phyloP scores from a whole-genome alignment of 1,140 invertebrate genomes.

The Papilio polytes region DNA sequence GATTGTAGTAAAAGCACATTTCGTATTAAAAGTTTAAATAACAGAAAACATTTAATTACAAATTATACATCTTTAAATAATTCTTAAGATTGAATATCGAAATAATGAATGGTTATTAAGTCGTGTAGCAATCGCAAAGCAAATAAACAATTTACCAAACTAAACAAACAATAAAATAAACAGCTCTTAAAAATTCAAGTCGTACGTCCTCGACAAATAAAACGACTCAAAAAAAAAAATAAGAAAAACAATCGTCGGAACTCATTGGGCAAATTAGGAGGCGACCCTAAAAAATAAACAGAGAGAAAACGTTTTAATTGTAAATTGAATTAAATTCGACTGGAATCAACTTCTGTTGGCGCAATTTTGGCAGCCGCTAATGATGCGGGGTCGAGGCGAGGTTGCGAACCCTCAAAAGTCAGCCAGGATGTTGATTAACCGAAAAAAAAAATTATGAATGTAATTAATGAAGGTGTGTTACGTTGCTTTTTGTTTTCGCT shows the following conservation, averaged over 20 bases:
- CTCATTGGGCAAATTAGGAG: constrained; percentile 58
- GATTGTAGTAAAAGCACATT: not conserved
- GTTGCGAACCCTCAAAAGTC: constrained; percentile 53
- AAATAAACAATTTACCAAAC: constrained; percentile 27
- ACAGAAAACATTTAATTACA: not conserved
- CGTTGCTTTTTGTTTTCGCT: constrained; percentile 49
- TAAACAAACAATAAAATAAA: constrained; percentile 38
- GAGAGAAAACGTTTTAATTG: constrained; percentile 68
- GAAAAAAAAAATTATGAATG: constrained; percentile 59
- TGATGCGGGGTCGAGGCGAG: constrained; percentile 55
- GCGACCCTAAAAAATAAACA: constrained; percentile 64
- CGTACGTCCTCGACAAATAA: constrained; percentile 44
- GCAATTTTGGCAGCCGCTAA: constrained; percentile 60
- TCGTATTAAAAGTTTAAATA: not conserved
- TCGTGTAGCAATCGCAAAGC: not conserved
- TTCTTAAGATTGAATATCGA: not conserved
- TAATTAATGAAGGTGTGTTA: constrained; percentile 64
- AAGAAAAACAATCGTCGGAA: constrained; percentile 52
- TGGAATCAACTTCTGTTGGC: constrained; percentile 65
- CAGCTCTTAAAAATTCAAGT: constrained; percentile 42
- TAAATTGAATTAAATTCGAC: constrained; percentile 77
- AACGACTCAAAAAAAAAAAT: constrained; percentile 44
- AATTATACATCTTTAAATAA: not conserved
- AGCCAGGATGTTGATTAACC: constrained; percentile 69
- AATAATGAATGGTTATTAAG: not conserved